Percentiles rank a stretch among this genome's conserved stretches.
Conservation (phyloP, 2,113 vertebrate species). For the Brachypodius melanocephalos region DNA sequence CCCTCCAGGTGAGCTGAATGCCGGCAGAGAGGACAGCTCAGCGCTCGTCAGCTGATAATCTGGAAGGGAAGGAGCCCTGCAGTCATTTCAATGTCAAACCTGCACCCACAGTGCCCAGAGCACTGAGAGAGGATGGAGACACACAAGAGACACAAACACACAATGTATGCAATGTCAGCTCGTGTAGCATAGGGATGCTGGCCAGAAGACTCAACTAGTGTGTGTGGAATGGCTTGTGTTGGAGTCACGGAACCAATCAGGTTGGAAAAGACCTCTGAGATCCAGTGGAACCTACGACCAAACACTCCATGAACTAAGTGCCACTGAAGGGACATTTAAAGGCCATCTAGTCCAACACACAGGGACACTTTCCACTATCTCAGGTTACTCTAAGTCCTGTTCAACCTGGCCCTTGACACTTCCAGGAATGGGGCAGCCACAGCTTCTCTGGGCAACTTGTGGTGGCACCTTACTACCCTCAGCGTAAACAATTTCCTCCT, state of each 20-base stretch:
- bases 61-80: constrained; percentile 56
- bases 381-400: background rate
- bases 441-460: background rate
- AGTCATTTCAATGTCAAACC: background rate
- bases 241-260: background rate
- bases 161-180: rapidly evolving
- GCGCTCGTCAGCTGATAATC: constrained; percentile 95
- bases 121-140: background rate
- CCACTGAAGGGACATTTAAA: background rate
- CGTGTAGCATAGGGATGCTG: rapidly evolving
- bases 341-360: background rate
- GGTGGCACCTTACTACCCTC: background rate
- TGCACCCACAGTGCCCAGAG: rapidly evolving
- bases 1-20: constrained; percentile 87
- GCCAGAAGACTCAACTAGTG: background rate
- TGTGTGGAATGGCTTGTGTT: rapidly evolving
- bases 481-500: background rate
- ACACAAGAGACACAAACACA: rapidly evolving
- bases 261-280: background rate
- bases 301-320: background rate
- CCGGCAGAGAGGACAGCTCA: constrained; percentile 88
- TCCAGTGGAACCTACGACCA: background rate
- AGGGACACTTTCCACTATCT: rapidly evolving
- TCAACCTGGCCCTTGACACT: too few species aligned
- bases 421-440: background rate